Evolutionary conservation across 2,797 vertebrate genomes (phyloP).

Genomic region (Babyrousa celebensis): DNA sequence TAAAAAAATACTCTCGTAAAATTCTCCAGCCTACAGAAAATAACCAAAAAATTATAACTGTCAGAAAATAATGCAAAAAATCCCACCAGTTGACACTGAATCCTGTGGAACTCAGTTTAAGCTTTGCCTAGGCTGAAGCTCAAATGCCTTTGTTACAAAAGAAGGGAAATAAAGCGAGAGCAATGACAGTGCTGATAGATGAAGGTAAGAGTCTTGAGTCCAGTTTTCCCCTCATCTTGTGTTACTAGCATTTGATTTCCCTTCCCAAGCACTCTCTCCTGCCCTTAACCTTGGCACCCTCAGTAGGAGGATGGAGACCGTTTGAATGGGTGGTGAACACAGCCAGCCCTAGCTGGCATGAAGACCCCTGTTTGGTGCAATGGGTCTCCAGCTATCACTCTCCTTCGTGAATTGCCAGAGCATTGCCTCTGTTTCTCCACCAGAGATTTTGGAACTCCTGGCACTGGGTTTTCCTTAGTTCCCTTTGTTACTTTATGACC

Average conservation of each 20-base stretch:
- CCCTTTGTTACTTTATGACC: background rate
- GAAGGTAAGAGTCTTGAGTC: background rate
- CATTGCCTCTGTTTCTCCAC: background rate
- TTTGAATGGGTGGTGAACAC: background rate
- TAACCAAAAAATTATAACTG: background rate
- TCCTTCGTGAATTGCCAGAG: fast-evolving
- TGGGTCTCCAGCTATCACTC: background rate
- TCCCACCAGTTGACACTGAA: background rate
- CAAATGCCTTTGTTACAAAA: background rate
- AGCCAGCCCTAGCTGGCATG: background rate
- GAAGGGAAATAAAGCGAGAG: too few species aligned
- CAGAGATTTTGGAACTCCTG: background rate
- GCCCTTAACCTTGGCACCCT: background rate
- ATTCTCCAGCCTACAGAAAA: background rate
- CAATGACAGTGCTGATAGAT: background rate
- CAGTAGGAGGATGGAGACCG: fast-evolving
- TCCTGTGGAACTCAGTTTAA: background rate
- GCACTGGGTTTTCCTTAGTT: background rate
- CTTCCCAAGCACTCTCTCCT: background rate
- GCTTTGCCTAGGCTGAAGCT: background rate
- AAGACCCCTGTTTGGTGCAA: fast-evolving
- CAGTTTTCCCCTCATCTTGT: background rate
- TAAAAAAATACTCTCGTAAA: background rate
- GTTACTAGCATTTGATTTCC: background rate
- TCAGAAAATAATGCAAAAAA: background rate